Conservation (phyloP, 2,113 vertebrate species). For the Notechis scutatus region DNA sequence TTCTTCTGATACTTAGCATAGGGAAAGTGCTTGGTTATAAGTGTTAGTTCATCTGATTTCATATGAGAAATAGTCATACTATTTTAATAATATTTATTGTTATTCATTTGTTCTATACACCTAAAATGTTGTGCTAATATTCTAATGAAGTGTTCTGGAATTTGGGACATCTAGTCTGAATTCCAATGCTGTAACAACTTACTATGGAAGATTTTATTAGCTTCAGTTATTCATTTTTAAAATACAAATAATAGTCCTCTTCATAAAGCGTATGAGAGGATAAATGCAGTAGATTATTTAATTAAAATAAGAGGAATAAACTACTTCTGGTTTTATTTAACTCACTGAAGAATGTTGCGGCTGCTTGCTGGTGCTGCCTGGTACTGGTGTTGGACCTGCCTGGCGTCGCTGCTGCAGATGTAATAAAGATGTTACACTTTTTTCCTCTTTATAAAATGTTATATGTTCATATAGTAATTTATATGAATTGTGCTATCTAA, state of each 20-base stretch:
- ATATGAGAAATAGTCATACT: not conserved
- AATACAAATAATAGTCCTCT: not conserved
- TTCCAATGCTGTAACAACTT: not conserved
- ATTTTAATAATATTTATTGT: not conserved
- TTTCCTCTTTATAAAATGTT: not conserved
- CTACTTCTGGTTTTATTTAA: constrained; percentile 8
- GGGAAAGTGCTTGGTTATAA: not conserved
- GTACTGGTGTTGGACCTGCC: constrained; percentile 7
- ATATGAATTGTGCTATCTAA: not conserved
- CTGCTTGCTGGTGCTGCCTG: constrained; percentile 7
- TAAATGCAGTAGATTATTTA: not conserved
- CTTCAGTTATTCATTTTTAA: not conserved
- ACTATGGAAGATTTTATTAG: not conserved
- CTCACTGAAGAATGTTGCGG: not conserved
- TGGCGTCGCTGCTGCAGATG: constrained; percentile 14
- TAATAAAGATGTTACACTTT: constrained; percentile 9
- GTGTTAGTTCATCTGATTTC: not conserved
- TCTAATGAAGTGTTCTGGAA: not conserved
- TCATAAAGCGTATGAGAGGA: not conserved
- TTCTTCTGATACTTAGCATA: not conserved
- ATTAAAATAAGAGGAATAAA: not conserved
- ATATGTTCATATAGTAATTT: not conserved
- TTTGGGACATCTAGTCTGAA: not conserved
- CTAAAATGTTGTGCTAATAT: not conserved
- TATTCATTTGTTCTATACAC: not conserved